Conservation (phyloP, 2,797 vertebrate species). For the Macroramphosus scolopax region DNA sequence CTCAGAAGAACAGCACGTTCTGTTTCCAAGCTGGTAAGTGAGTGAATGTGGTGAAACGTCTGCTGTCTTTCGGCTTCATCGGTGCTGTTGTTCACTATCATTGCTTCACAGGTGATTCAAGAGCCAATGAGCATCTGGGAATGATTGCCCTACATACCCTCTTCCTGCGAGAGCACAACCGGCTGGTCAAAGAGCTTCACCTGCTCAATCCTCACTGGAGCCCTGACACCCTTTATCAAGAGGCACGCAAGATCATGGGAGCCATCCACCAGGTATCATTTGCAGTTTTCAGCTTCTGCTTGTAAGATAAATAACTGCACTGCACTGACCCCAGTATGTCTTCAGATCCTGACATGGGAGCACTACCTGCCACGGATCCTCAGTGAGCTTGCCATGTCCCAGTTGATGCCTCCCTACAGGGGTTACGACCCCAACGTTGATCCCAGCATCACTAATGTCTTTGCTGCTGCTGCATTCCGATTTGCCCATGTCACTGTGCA, state of each 20-base stretch:
- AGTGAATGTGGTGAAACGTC: neutral
- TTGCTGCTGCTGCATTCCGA: slow-evolving; percentile 77
- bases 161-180: slow-evolving; percentile 82
- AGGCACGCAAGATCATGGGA: slow-evolving; percentile 79
- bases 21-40: slow-evolving; percentile 81
- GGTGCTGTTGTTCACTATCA: neutral
- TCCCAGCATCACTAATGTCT: slow-evolving; percentile 77
- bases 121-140: slow-evolving; percentile 81
- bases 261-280: slow-evolving; percentile 76
- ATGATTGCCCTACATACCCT: slow-evolving; percentile 79
- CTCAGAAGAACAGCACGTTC: slow-evolving; percentile 66
- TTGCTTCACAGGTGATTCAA: slow-evolving; percentile 72
- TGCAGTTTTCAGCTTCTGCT: neutral
- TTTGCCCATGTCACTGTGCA: slow-evolving; percentile 80
- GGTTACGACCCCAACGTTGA: slow-evolving; percentile 66
- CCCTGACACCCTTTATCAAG: slow-evolving; percentile 78
- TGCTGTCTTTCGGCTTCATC: slow-evolving; percentile 4
- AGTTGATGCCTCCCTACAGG: slow-evolving; percentile 69
- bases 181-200: slow-evolving; percentile 74
- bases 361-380: slow-evolving; percentile 78
- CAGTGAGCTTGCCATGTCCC: slow-evolving; percentile 52
- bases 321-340: neutral
- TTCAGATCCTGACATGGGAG: slow-evolving; percentile 77
- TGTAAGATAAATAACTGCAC: neutral
- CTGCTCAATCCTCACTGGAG: slow-evolving; percentile 79